These are phyloP conservation scores for Lycia hirtaria DNA, from an alignment of 2,888 invertebrate species.

Conservation along the genomic window DNA sequence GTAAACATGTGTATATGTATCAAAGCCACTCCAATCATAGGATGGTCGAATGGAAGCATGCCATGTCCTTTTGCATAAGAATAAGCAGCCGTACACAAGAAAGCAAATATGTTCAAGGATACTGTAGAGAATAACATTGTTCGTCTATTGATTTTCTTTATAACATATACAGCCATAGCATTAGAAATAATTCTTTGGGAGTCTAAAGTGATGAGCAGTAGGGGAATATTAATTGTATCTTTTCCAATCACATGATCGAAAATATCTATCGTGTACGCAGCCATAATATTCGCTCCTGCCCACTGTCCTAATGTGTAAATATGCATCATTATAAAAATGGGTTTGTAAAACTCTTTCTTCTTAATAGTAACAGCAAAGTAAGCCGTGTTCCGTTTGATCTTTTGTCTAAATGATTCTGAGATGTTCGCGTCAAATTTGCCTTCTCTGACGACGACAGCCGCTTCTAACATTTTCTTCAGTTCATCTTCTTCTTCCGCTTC, in stretches of 20 bases:
- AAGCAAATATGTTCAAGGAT: constrained; percentile 59
- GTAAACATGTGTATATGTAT: constrained; percentile 77
- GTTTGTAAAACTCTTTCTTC: constrained; percentile 59
- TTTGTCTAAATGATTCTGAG: constrained; percentile 45
- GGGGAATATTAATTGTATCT: constrained; percentile 54
- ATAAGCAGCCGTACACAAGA: constrained; percentile 61
- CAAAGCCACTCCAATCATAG: constrained; percentile 56
- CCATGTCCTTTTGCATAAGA: constrained; percentile 52
- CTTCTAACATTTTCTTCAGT: constrained; percentile 61
- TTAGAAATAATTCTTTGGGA: constrained; percentile 68
- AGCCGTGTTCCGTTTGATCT: constrained; percentile 42
- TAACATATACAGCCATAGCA: constrained; percentile 62
- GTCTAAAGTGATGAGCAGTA: constrained; percentile 66
- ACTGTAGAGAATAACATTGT: constrained; percentile 66
- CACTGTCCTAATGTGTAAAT: constrained; percentile 50
- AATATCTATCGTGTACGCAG: constrained; percentile 55
- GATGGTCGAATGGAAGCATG: constrained; percentile 53
- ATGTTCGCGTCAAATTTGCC: constrained; percentile 52
- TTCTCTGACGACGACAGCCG: constrained; percentile 55
- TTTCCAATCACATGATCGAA: constrained; percentile 61
- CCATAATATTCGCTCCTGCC: constrained; percentile 52
- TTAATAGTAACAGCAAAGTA: constrained; percentile 47
- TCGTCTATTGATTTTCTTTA: constrained; percentile 66
- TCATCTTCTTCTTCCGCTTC: constrained; percentile 69
- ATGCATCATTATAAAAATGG: constrained; percentile 58